Evolutionary conservation across 2,113 vertebrate genomes (phyloP).

Genomic region (Vireo altiloquus): DNA sequence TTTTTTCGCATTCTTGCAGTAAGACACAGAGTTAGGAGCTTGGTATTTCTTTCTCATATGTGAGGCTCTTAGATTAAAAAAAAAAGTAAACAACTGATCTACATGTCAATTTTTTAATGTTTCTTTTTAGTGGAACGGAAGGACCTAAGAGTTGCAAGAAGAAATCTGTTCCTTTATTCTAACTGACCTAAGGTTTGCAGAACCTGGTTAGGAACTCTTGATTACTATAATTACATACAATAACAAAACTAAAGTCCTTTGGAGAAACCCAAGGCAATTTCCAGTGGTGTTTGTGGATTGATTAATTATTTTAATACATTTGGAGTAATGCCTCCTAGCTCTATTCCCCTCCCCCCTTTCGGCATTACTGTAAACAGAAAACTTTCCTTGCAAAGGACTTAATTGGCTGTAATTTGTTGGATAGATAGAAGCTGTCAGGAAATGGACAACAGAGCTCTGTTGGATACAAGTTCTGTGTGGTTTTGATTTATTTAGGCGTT

Average conservation of each 20-base stretch:
- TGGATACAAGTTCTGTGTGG: not conserved
- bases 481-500: not conserved
- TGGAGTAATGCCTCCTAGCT: not conserved
- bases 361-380: not conserved
- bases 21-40: not conserved
- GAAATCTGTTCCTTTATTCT: not conserved
- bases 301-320: conserved; percentile 41
- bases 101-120: not conserved
- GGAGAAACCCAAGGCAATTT: conserved; percentile 11
- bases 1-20: not conserved
- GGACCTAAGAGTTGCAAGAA: not conserved
- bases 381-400: not conserved
- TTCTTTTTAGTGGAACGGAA: not conserved
- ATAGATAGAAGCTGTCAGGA: not conserved
- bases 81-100: not conserved
- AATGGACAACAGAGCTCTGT: not conserved
- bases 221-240: not conserved
- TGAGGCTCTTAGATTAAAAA: not conserved
- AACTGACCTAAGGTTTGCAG: not conserved
- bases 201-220: not conserved
- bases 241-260: not conserved
- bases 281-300: conserved; percentile 15
- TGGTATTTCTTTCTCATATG: not conserved
- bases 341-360: too few relatives aligned
- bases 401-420: conserved; percentile 28